phyloP scores from a whole-genome alignment of 2,113 vertebrate genomes.

The Seriola rivoliana region DNA sequence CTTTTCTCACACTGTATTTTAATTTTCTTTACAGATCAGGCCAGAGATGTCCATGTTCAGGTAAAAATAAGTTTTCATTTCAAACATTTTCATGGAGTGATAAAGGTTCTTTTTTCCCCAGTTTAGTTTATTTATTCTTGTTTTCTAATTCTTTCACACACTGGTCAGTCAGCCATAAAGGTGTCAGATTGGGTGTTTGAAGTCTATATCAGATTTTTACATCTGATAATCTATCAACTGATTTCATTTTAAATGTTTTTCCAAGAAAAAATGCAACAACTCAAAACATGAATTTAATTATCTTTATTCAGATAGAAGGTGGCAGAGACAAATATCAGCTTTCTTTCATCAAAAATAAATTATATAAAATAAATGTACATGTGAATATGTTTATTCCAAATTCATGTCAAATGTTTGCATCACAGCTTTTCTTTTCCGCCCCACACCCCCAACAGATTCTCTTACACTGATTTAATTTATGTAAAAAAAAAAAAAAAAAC shows the following conservation, averaged over 20 bases:
- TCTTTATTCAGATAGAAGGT: conserved; percentile 53
- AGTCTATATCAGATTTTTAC: neutral
- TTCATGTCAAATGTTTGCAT: neutral
- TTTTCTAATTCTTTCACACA: conserved; percentile 8
- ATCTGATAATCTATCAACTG: neutral
- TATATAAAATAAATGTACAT: conserved; percentile 4
- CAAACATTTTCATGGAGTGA: neutral
- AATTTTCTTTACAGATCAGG: neutral
- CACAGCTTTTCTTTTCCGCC: neutral
- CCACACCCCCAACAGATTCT: neutral
- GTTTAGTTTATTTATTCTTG: neutral
- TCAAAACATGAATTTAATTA: conserved; percentile 20
- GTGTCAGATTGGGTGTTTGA: neutral
- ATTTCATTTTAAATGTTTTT: neutral
- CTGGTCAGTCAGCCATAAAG: neutral
- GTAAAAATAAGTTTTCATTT: too few species aligned
- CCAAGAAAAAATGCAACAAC: conserved; percentile 10
- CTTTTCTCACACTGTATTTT: neutral
- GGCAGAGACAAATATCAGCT: neutral
- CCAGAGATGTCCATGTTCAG: neutral
- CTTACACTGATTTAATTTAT: neutral
- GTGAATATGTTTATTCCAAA: neutral
- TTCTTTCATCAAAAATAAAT: conserved; percentile 2
- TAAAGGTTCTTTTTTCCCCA: neutral
- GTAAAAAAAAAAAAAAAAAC: neutral